Conservation (phyloP, 2,797 vertebrate genomes). For the Ptychadena robeensis region DNA sequence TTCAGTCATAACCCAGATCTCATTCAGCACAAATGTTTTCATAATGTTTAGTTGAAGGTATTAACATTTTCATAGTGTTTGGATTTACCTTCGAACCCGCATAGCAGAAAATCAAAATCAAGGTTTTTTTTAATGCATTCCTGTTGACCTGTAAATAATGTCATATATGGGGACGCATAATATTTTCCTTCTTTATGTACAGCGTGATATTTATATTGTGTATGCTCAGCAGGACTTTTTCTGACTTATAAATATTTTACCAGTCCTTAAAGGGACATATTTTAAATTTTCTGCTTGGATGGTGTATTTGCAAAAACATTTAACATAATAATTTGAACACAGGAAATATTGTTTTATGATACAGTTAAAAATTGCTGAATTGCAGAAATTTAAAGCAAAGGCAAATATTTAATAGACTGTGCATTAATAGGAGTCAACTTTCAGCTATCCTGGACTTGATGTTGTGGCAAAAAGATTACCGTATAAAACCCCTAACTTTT, state of each 20-base stretch:
- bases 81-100: background rate
- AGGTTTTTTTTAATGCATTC: background rate
- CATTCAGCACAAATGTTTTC: background rate
- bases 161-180: slow-evolving; percentile 31
- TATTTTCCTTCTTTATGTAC: slow-evolving; percentile 32
- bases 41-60: slow-evolving; percentile 2
- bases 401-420: background rate
- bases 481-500: too few species aligned
- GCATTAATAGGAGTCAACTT: too few species aligned
- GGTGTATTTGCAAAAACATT: slow-evolving; percentile 35
- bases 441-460: too few species aligned
- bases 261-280: slow-evolving; percentile 31
- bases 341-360: slow-evolving; percentile 26
- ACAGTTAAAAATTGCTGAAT: slow-evolving; percentile 15
- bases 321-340: slow-evolving; percentile 4
- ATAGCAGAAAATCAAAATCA: background rate
- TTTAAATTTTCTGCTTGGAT: slow-evolving; percentile 20
- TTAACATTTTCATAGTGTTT: background rate
- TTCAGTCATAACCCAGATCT: background rate
- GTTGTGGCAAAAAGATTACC: too few species aligned
- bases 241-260: slow-evolving; percentile 49
- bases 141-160: slow-evolving; percentile 50
- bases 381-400: background rate
- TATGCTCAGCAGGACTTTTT: slow-evolving; percentile 43
- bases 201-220: slow-evolving; percentile 35